Evolutionary conservation across 2,888 invertebrate species (phyloP), one percentile per base, ranked within the genome.

Genomic region (Lingula anatina): DNA sequence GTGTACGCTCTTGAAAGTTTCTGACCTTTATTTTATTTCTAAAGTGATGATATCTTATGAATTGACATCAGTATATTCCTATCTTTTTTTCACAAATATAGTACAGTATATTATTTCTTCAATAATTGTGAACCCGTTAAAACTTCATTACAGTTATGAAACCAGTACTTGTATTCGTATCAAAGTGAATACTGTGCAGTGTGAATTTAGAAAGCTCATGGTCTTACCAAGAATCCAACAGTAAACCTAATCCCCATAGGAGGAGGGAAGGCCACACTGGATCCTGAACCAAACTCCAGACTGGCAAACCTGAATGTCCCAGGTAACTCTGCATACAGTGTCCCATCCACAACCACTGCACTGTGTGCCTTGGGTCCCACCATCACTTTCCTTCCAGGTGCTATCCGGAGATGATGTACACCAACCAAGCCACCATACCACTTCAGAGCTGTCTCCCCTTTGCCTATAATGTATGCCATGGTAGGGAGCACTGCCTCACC

Each of bases 341-440:
- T 41, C 3, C 60, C 63, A 36, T 57, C 54, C 3, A 49, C 43
- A 5, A 57, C 40, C 35, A 47, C 53, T 39, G 65, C 65, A 39
- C 65, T 65, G 46, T 58, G 58, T 1, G 66, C 66, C 9, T 49
- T 43, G 21, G 36, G 47, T 7, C 65, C 60, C n/a, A 67, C 57
- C 39, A 38, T 47, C 23, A 62, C 60, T 3, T 56, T 55, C 21
- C 64, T 43, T 5, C 64, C 64, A 2, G 66, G 64, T 1, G 65
- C 60, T 28, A 67, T 65, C 24, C 66, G 57, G 46, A 67, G 42
- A 39, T 65, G 63, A 3, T 57, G 51, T 1, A 65, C 63, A 28
- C 62, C 61, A n/a, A 67, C 56, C 27, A 65, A 55, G 47, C 65
- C 66, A 18, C 64, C 64, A 48, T 63, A 54, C 65, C 65, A 67